Conservation (phyloP, 1,140 invertebrate genomes). For the Orius insidiosus region DNA sequence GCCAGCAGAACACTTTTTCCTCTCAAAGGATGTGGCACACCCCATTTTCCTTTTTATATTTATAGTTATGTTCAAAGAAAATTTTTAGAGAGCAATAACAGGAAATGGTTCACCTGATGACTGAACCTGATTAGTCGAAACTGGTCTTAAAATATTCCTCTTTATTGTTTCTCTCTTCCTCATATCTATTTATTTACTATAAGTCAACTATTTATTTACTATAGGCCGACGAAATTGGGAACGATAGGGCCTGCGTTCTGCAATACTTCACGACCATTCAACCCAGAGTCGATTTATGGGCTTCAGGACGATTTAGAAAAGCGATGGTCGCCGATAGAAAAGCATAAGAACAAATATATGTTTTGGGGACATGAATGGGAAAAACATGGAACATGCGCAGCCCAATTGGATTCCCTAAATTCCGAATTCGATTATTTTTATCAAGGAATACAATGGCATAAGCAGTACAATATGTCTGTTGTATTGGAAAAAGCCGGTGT, state of each 20-base stretch:
- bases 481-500: conserved; percentile 38
- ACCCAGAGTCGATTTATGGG: conserved; percentile 34
- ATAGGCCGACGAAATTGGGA: conserved; percentile 46
- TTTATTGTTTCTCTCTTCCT: neutral
- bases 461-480: conserved; percentile 41
- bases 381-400: conserved; percentile 70
- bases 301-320: conserved; percentile 40
- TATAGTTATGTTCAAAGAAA: too few relatives aligned
- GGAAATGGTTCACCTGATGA: too few relatives aligned
- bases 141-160: too few relatives aligned
- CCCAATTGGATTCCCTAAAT: conserved; percentile 24
- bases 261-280: conserved; percentile 44
- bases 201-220: conserved; percentile 9
- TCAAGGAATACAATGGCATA: conserved; percentile 28
- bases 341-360: conserved; percentile 29
- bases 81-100: too few relatives aligned
- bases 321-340: conserved; percentile 58
- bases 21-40: too few relatives aligned
- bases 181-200: conserved; percentile 2
- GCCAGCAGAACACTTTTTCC: too few relatives aligned
- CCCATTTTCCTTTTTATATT: too few relatives aligned
- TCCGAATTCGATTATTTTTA: conserved; percentile 54
- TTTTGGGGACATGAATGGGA: conserved; percentile 73
- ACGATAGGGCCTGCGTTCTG: conserved; percentile 49
- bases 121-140: too few relatives aligned